Percentiles rank a stretch among this genome's conserved stretches.
These are phyloP conservation scores for Alouatta palliata DNA, from an alignment of 2,113 vertebrate genomes.

Conservation along the genomic window DNA sequence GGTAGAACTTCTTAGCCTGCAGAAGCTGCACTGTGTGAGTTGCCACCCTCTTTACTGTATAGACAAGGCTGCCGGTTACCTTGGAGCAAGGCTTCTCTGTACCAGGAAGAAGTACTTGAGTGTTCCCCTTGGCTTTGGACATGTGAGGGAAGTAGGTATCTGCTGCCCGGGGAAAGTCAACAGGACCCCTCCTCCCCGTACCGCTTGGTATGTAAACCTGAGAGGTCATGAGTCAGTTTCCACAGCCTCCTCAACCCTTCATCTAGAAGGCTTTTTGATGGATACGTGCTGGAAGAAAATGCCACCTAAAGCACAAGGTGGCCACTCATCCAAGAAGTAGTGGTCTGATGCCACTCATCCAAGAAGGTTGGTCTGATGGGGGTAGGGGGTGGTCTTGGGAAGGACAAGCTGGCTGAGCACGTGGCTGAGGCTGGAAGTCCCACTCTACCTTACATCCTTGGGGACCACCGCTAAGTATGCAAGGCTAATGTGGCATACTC, in stretches of 20 bases:
- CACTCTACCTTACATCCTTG: background rate
- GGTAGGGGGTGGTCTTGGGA: background rate
- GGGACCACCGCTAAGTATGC: background rate
- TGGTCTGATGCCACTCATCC: background rate
- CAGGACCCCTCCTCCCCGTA: background rate
- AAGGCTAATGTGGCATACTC: background rate
- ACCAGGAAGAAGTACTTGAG: background rate
- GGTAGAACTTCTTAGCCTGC: background rate
- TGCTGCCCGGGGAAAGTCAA: accelerated
- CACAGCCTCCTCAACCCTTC: background rate
- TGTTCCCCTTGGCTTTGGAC: background rate
- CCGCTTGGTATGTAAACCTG: background rate
- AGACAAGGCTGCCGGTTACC: background rate
- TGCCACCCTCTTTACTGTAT: background rate
- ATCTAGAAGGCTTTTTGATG: background rate
- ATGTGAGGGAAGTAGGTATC: background rate
- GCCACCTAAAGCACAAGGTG: background rate
- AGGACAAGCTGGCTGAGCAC: background rate
- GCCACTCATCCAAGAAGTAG: background rate
- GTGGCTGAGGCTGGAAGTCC: background rate
- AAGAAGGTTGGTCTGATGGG: background rate
- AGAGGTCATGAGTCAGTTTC: background rate
- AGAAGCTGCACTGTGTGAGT: background rate
- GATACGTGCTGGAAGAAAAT: background rate
- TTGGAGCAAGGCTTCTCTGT: background rate